These are phyloP conservation scores for Antheraea yamamai DNA, from an alignment of 2,888 invertebrate species.

Conservation along the genomic window DNA sequence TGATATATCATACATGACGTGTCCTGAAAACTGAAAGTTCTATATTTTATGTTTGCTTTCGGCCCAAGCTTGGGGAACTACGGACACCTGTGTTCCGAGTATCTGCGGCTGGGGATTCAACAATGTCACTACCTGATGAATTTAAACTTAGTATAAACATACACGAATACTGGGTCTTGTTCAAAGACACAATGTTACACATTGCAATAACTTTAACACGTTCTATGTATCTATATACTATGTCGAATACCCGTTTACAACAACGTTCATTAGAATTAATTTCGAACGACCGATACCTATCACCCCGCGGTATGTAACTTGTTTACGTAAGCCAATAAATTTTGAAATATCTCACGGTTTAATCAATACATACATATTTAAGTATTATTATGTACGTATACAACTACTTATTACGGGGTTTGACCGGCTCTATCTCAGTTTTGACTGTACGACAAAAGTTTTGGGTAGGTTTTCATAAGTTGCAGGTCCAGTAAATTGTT, in stretches of 20 bases:
- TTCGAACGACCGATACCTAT: conserved; percentile 46
- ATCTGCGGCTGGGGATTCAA: conserved; percentile 24
- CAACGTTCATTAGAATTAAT: conserved; percentile 54
- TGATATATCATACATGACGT: conserved; percentile 64
- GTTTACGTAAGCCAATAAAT: conserved; percentile 44
- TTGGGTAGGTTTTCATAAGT: conserved; percentile 20
- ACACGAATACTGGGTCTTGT: background rate
- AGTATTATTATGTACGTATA: conserved; percentile 12
- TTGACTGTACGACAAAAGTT: conserved; percentile 20
- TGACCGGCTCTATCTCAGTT: conserved; percentile 32
- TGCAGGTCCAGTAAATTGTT: conserved; percentile 15
- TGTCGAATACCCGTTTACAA: conserved; percentile 32
- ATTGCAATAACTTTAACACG: background rate
- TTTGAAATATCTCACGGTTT: conserved; percentile 27
- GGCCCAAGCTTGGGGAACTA: conserved; percentile 39
- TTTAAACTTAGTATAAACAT: background rate
- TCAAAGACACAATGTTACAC: background rate
- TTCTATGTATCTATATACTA: background rate
- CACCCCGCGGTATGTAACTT: conserved; percentile 41
- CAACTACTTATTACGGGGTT: background rate
- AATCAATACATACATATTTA: conserved; percentile 4
- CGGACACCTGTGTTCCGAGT: conserved; percentile 54
- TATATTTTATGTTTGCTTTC: conserved; percentile 63
- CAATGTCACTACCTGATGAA: conserved; percentile 29
- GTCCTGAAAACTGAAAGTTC: conserved; percentile 53